Conservation (phyloP, 2,113 vertebrate genomes). For the Gymnobelideus leadbeateri region DNA sequence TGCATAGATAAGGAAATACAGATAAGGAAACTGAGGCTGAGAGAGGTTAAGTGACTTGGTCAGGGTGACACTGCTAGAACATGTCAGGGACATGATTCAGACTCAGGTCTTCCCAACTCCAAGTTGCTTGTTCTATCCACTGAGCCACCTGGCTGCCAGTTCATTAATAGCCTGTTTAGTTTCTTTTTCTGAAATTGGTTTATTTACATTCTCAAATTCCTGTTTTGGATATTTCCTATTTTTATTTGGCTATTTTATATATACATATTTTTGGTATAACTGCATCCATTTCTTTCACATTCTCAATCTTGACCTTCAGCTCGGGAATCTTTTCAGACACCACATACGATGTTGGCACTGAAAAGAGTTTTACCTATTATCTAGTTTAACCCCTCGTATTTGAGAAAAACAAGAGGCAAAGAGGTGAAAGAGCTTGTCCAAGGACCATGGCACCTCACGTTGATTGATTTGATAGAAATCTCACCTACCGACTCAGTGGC, state of each 20-base stretch:
- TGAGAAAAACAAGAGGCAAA: not conserved
- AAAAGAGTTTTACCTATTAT: not conserved
- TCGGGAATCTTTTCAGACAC: not conserved
- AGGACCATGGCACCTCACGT: not conserved
- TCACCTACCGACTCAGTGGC: not conserved
- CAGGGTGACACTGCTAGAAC: not conserved
- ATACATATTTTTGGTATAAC: not conserved
- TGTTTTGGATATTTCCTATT: not conserved
- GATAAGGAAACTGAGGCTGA: not conserved
- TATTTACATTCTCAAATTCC: not conserved
- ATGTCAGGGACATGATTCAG: not conserved
- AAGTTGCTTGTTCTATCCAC: not conserved
- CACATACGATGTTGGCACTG: not conserved
- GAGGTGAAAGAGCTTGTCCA: not conserved
- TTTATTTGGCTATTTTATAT: not conserved
- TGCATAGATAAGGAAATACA: not conserved
- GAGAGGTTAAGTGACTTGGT: not conserved
- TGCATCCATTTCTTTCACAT: not conserved
- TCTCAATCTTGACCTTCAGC: not conserved
- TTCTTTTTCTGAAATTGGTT: not conserved
- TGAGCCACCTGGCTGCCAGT: not conserved
- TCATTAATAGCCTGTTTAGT: not conserved
- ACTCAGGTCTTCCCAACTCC: not conserved
- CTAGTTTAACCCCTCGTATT: not conserved
- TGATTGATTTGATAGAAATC: slow-evolving; percentile 41